Evolutionary conservation across 1,140 invertebrate genomes (phyloP), one percentile per base, ranked within the genome.

Genomic region (Lasaia peninsularis): DNA sequence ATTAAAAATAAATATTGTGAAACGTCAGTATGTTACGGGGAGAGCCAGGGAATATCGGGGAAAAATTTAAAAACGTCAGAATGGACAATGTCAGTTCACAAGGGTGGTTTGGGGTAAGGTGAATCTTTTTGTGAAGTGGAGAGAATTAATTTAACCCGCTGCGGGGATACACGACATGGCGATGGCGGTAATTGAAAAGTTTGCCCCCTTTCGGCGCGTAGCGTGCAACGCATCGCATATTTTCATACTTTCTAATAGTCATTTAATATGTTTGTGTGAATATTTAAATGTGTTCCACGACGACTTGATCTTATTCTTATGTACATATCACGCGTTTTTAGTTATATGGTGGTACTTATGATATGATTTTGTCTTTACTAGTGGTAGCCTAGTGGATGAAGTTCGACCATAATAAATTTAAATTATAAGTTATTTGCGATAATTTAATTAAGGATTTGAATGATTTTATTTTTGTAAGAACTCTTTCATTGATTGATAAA

Each of bases 121-220:
- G 82, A 84, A 88, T 88, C 86, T 88, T 86, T 86, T 86, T 88
- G 85, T 88, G 84, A 90, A 90, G 83, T 88, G 78, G 82, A 88
- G 84, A 80, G 88, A 90, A 89, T 90, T 90, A 90, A 90, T 89
- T 90, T 90, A 88, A 88, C 83, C 84, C 79, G 85, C 79, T 86
- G 80, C 85, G 82, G 88, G 87, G 86, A 88, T 84, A 88, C 88
- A 88, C 84, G 87, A 89, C 86, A 86, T 80, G 77, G 83, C 80
- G 75, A 86, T 80, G 77, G 83, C 80, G 75, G 88, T 90, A 90
- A 90, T 90, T 89, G 87, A 90, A 90, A 90, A 90, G 88, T 89
- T 90, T 83, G 88, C 83, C 86, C 85, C 87, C 81, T 80, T 73
- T 75, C 73, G 70, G 62, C 66, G 35, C 57, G 69, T 63, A 65